Evolutionary conservation across 2,888 invertebrate species (phyloP).

Genomic region (Alsophila aescularia): DNA sequence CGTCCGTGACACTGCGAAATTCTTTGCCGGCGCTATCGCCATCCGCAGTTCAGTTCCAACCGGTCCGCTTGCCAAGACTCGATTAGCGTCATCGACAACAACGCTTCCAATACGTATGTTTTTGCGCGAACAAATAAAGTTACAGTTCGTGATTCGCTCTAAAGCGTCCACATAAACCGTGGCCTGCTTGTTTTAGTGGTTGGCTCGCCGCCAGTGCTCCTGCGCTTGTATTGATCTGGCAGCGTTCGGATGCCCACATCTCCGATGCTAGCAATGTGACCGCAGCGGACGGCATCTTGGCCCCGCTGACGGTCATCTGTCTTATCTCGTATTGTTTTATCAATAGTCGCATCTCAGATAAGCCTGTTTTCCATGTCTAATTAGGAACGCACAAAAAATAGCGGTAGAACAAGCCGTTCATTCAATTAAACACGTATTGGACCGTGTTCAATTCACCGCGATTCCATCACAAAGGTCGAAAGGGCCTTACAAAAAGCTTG

Average conservation of each 20-base stretch:
- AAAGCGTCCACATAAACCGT: constrained; percentile 55
- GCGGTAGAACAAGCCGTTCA: constrained; percentile 26
- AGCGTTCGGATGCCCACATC: constrained; percentile 36
- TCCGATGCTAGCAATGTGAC: constrained; percentile 44
- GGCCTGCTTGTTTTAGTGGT: constrained; percentile 61
- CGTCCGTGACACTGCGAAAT: constrained; percentile 57
- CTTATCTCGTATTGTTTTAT: constrained; percentile 48
- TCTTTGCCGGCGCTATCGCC: constrained; percentile 46
- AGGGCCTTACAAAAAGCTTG: constrained; percentile 67
- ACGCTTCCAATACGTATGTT: constrained; percentile 39
- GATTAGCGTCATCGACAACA: constrained; percentile 43
- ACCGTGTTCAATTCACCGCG: constrained; percentile 47
- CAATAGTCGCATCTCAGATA: constrained; percentile 34
- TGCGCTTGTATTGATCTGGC: constrained; percentile 59
- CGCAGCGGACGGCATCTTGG: constrained; percentile 44
- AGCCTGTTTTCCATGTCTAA: constrained; percentile 11
- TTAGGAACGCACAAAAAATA: constrained; percentile 12
- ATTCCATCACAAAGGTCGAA: constrained; percentile 58
- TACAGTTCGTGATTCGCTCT: constrained; percentile 47
- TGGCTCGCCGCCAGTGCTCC: constrained; percentile 68
- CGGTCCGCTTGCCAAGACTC: constrained; percentile 44
- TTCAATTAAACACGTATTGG: constrained; percentile 42
- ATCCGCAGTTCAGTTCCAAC: constrained; percentile 42
- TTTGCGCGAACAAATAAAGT: constrained; percentile 51
- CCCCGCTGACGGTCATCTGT: constrained; percentile 39